A percentile compares a stretch with the other conserved stretches of the same genome.
These are phyloP conservation scores for Dipodomys stephensi DNA, from an alignment of 2,113 vertebrate species.

Conservation along the genomic window DNA sequence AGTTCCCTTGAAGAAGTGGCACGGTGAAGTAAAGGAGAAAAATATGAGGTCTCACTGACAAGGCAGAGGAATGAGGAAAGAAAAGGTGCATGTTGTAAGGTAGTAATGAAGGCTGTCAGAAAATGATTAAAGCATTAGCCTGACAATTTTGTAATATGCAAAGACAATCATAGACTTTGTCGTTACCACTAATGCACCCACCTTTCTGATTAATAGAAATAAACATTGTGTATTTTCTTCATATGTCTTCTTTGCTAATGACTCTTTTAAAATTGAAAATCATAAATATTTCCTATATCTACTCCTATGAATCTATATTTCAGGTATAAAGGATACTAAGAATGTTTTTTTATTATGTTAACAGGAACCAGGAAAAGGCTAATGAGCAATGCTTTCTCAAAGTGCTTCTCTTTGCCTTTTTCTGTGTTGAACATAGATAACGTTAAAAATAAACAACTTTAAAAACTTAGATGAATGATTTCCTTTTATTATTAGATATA, in stretches of 20 bases:
- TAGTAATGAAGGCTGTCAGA: neutral
- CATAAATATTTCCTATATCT: neutral
- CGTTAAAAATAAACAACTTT: neutral
- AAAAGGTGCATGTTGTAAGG: neutral
- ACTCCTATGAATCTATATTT: neutral
- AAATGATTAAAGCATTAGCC: too few relatives aligned
- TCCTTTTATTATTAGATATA: neutral
- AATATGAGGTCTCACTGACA: neutral
- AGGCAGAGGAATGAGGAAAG: neutral
- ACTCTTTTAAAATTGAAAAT: too few relatives aligned
- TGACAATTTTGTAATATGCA: neutral
- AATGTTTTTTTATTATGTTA: neutral
- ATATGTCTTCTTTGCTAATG: neutral
- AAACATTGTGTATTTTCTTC: neutral
- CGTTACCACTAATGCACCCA: neutral
- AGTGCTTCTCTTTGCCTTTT: neutral
- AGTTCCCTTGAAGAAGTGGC: neutral
- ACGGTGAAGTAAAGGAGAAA: neutral
- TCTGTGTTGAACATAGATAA: neutral
- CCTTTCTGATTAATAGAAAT: neutral
- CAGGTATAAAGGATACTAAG: neutral
- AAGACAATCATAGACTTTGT: neutral
- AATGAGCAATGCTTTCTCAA: neutral
- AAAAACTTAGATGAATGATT: neutral
- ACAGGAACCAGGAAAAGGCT: neutral